Conservation (phyloP, 2,797 vertebrate species). For the Pseudotriccus pelzelni region DNA sequence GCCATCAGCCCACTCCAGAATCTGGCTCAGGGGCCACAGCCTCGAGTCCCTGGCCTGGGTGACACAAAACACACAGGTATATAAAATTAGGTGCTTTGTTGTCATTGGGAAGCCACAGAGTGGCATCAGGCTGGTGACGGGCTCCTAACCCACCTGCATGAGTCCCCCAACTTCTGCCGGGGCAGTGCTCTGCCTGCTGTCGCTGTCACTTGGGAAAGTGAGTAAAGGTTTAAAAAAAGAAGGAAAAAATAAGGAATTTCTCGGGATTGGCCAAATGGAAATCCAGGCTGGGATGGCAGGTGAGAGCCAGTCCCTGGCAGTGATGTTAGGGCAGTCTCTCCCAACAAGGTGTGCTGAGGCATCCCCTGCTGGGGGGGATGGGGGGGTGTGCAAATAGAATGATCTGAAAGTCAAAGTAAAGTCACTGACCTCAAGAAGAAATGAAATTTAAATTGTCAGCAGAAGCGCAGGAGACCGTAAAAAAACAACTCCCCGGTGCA, state of each 20-base stretch:
- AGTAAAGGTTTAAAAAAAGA: background rate
- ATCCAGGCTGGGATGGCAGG: background rate
- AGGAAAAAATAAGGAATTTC: background rate
- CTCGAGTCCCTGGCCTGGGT: background rate
- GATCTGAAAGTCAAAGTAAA: background rate
- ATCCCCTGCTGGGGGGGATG: rapidly evolving
- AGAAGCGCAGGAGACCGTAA: background rate
- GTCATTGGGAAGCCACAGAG: background rate
- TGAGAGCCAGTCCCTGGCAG: background rate
- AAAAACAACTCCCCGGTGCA: background rate
- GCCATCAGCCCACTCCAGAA: background rate
- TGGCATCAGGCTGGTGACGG: background rate
- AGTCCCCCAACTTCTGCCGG: background rate
- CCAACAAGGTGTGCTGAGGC: background rate
- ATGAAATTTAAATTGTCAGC: slow-evolving; percentile 33
- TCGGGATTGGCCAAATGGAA: background rate
- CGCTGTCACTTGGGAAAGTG: background rate
- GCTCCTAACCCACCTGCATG: background rate
- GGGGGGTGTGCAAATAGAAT: rapidly evolving
- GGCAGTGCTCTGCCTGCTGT: background rate
- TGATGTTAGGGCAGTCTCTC: background rate
- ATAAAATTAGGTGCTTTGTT: background rate
- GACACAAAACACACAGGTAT: rapidly evolving
- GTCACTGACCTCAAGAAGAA: slow-evolving; percentile 30
- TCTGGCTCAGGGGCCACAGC: background rate